Base-by-base conservation (phyloP, 2,797 vertebrate species). In the Rhabdophis nuchalis region DNA sequence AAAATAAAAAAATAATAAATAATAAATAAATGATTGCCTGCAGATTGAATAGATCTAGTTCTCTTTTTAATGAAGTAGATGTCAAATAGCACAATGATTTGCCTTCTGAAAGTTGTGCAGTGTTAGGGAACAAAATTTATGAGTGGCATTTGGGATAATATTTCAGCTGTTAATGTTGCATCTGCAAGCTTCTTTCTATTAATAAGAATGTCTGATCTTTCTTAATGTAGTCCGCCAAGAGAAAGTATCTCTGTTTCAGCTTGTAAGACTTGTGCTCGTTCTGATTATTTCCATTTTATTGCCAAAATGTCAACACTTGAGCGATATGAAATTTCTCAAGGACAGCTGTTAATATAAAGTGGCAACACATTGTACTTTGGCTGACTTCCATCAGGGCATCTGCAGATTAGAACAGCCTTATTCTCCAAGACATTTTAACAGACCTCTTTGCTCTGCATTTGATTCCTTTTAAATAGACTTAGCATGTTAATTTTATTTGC, bases 401-500 rank as follows among this genome's bases (percentile, higher is more conserved):
- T 1, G 29, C 90, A 88, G 93, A 87, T 94, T 82, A 93, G 58
- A 57, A 72, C 93, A 93, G 18, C 88, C 91, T 95, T 93, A 12
- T 32, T 94, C 57, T 96, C 87, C 53, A 23, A 94, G 90, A 91
- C 4, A 92, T 41, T 96, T 86, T 64, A 23, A 54, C 29, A 91
- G 87, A 92, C 77, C 36, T 90, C 88, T 93, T 96, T 95, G 25
- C 52, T 94, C 0, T 0, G 29, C 52, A 64, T 94, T 56, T 93
- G 77, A 89, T 2, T 95, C n/a, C 2, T 93, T 96, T 94, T 91
- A 90, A 93, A 90, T 93, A 61, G n/a, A 13, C 94, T 96, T 92
- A 93, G 94, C 93, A 32, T 32, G 93, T 85, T 64, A 52, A 12
- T 82, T 91, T 94, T 11, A 52, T 86, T 93, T 93, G 68, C 32